phyloP scores from a whole-genome alignment of 2,113 vertebrate species.

The Oreochromis spilurus region DNA sequence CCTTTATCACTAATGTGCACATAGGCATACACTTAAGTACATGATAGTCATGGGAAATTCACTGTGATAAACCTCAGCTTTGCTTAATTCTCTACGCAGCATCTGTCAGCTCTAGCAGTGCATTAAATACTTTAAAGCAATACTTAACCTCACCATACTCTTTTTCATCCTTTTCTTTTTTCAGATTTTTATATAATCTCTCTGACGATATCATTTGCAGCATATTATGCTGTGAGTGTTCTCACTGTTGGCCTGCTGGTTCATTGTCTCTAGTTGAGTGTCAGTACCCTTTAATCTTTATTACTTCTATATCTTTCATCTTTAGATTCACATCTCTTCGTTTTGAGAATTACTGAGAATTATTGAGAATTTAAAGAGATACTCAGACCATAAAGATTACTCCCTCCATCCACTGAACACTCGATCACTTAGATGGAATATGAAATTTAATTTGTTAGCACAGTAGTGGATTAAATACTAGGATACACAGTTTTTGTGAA shows the following conservation, averaged over 20 bases:
- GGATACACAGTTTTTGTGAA: background rate
- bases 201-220: background rate
- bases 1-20: background rate
- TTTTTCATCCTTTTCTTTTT: background rate
- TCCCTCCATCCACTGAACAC: background rate
- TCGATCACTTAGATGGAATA: fast-evolving
- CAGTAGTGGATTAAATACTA: background rate
- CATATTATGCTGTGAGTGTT: background rate
- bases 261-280: background rate
- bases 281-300: background rate
- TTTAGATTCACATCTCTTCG: background rate
- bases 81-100: slow-evolving; percentile 16
- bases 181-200: background rate
- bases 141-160: background rate
- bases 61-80: background rate
- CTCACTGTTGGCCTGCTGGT: background rate
- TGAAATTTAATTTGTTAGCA: background rate
- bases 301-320: background rate
- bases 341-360: background rate
- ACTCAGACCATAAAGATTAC: background rate
- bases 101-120: slow-evolving; percentile 40
- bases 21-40: background rate
- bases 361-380: background rate
- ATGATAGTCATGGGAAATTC: background rate
- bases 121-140: slow-evolving; percentile 44